phyloP scores from a whole-genome alignment of 2,888 invertebrate species.

The Aphodius granarius region DNA sequence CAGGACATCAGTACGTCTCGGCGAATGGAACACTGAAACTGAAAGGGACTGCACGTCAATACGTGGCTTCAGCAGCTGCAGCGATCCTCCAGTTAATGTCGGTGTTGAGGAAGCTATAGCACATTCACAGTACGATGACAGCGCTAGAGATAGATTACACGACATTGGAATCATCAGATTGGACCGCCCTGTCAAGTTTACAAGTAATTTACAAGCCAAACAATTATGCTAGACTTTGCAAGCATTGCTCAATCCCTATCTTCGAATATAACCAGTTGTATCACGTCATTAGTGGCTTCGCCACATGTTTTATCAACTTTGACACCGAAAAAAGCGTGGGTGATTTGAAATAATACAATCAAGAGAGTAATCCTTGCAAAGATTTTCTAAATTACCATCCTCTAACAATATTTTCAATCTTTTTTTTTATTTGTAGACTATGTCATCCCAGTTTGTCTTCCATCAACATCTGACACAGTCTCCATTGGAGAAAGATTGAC shows the following conservation, averaged over 20 bases:
- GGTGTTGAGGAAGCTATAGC: conserved; percentile 49
- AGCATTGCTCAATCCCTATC: background rate
- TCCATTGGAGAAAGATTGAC: conserved; percentile 41
- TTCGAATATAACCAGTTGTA: conserved; percentile 7
- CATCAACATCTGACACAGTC: conserved; percentile 38
- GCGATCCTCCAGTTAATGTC: conserved; percentile 46
- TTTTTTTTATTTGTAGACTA: background rate
- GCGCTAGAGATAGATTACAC: conserved; percentile 42
- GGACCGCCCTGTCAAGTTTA: conserved; percentile 51
- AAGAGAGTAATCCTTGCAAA: no score
- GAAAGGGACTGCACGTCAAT: conserved; percentile 62
- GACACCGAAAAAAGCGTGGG: no score
- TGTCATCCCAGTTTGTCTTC: conserved; percentile 44
- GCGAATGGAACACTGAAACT: conserved; percentile 66
- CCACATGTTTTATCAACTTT: no score
- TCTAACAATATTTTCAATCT: background rate
- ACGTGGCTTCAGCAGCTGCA: conserved; percentile 46
- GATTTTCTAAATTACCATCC: background rate
- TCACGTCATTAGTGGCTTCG: no score
- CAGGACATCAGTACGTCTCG: conserved; percentile 61
- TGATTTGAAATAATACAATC: background rate
- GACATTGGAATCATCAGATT: conserved; percentile 57
- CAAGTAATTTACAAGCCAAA: conserved; percentile 46
- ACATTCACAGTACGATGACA: conserved; percentile 45
- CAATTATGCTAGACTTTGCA: background rate